A percentile compares a stretch with the other conserved stretches of the same genome.
These are phyloP conservation scores for Holotrichia oblita DNA, from an alignment of 1,140 invertebrate species.

Conservation along the genomic window DNA sequence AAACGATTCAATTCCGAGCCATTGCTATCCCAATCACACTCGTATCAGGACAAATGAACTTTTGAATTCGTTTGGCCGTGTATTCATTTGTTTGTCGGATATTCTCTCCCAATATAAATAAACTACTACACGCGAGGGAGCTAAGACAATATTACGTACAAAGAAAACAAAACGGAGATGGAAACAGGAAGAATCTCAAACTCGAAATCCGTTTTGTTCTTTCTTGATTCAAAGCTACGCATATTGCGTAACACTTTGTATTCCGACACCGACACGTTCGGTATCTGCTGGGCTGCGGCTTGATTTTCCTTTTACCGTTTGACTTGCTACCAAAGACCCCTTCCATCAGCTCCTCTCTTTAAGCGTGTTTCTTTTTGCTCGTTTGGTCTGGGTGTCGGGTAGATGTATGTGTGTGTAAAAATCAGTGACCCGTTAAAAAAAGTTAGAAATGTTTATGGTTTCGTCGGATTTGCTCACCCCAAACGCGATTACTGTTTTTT, in stretches of 20 bases:
- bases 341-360: background rate
- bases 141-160: background rate
- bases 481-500: background rate
- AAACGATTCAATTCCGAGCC: background rate
- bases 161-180: background rate
- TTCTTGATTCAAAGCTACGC: background rate
- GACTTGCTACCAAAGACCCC: background rate
- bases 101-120: constrained; percentile 3
- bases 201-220: background rate
- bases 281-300: background rate
- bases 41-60: background rate
- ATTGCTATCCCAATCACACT: constrained; percentile 7
- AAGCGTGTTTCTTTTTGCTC: constrained; percentile 2
- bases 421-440: constrained; percentile 16
- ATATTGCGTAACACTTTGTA: background rate
- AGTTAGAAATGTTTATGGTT: constrained; percentile 21
- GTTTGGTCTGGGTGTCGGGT: background rate
- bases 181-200: background rate
- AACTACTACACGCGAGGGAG: background rate
- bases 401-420: background rate
- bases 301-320: constrained; percentile 16
- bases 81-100: background rate
- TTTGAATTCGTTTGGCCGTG: background rate
- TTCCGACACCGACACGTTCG: background rate
- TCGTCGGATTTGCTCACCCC: constrained; percentile 1